A percentile compares a stretch with the other conserved stretches of the same genome.
Evolutionary conservation across 2,888 invertebrate genomes (phyloP).

Genomic region (Cyclophora albipunctata): DNA sequence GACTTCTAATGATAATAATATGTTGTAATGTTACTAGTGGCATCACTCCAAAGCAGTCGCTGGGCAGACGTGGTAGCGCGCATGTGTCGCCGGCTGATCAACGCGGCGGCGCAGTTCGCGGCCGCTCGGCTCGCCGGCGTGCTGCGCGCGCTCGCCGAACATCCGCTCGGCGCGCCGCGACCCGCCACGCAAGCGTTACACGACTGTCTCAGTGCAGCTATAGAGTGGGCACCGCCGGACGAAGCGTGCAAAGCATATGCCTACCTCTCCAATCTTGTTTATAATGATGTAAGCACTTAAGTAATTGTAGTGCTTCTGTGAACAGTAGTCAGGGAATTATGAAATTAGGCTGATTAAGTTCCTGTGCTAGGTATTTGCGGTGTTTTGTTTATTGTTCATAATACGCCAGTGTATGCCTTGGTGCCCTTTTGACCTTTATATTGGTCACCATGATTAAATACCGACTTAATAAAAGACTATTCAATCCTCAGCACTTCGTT

Average conservation of each 20-base stretch:
- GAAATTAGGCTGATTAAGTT: too few relatives aligned
- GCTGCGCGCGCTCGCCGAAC: slow-evolving; percentile 78
- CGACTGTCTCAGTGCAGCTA: slow-evolving; percentile 85
- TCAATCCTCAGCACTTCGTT: slow-evolving; percentile 13
- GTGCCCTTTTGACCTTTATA: too few relatives aligned
- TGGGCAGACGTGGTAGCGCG: slow-evolving; percentile 89
- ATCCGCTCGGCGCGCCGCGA: slow-evolving; percentile 28
- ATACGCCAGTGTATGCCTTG: too few relatives aligned
- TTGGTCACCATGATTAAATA: too few relatives aligned
- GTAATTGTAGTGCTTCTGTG: too few relatives aligned
- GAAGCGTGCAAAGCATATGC: slow-evolving; percentile 88
- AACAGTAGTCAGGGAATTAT: too few relatives aligned
- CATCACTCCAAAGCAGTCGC: slow-evolving; percentile 84
- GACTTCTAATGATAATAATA: background rate
- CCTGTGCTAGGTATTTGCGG: too few relatives aligned
- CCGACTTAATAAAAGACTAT: too few relatives aligned
- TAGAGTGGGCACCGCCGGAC: slow-evolving; percentile 86
- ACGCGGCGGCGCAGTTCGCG: slow-evolving; percentile 86
- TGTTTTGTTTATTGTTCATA: too few relatives aligned
- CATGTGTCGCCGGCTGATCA: slow-evolving; percentile 85
- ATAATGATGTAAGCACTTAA: slow-evolving; percentile 13
- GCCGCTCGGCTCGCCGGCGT: slow-evolving; percentile 86
- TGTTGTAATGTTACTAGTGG: slow-evolving; percentile 37
- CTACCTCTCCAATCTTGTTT: slow-evolving; percentile 41
- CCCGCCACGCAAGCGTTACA: slow-evolving; percentile 73